Conservation (phyloP, 2,888 invertebrate species). For the Phyllotreta cruciferae region DNA sequence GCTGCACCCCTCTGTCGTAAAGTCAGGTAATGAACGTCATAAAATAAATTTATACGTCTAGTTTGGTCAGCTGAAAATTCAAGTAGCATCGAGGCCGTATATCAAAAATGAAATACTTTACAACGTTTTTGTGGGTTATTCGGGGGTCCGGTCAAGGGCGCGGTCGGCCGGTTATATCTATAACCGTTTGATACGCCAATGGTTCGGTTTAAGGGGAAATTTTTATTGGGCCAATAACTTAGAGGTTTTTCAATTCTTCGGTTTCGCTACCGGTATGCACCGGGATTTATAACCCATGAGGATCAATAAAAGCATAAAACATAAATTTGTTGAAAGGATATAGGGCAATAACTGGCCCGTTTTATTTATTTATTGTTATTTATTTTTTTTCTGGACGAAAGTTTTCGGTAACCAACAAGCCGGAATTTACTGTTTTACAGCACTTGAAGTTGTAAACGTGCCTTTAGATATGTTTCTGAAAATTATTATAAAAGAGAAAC, state of each 20-base stretch:
- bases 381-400: too few species aligned
- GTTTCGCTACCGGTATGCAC: conserved; percentile 29
- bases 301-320: conserved; percentile 34
- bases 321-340: conserved; percentile 4
- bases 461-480: too few species aligned
- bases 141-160: conserved; percentile 23
- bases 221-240: conserved; percentile 37
- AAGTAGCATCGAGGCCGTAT: conserved; percentile 35
- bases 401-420: too few species aligned
- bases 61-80: conserved; percentile 41
- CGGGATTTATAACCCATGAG: conserved; percentile 26
- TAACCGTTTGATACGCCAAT: not conserved
- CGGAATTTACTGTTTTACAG: too few species aligned
- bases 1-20: conserved; percentile 29
- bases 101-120: conserved; percentile 35
- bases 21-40: conserved; percentile 35
- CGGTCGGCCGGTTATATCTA: conserved; percentile 1
- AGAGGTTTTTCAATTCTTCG: conserved; percentile 21
- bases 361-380: not conserved
- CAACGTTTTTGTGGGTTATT: conserved; percentile 29
- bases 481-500: too few species aligned
- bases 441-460: too few species aligned
- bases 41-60: conserved; percentile 38
- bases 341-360: not conserved
- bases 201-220: conserved; percentile 15